Base-by-base conservation (phyloP, 1,140 invertebrate genomes). In the Sycobia sp. region DNA sequence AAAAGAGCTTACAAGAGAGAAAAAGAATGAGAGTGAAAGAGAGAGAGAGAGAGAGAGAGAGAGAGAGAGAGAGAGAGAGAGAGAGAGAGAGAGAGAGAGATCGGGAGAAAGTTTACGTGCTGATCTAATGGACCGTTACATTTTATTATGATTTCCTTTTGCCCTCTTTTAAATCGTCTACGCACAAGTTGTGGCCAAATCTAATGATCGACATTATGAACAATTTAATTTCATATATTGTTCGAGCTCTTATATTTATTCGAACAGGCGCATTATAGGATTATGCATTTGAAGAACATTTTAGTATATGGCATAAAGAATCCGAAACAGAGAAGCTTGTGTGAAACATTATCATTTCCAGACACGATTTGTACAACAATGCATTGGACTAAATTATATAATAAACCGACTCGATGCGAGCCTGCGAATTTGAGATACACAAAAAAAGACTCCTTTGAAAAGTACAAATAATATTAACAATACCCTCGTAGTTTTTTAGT, bases 81-180 rank as follows among this genome's bases (percentile, higher is more conserved):
- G 25, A 41, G 11, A 34, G 29, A 29, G 27, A 32, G 23, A 16
- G 32, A 38, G n/a, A n/a, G n/a, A n/a, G n/a, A n/a, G n/a, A n/a
- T n/a, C n/a, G n/a, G n/a, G n/a, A n/a, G n/a, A n/a, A 32, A 41
- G 58, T 32, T 18, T 32, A 51, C n/a, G 60, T 51, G 65, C 58
- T 50, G 54, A 46, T 29, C 69, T 77, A 76, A 77, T 72, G 70
- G 72, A 74, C 71, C 77, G 75, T 76, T 79, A 76, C 78, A 79
- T 77, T 77, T 76, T 76, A 77, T 78, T 75, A 74, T 75, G 72
- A 63, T 68, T 68, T 67, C 59, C 59, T 67, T 71, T 72, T 34
- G n/a, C 20, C 22, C 38, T 54, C 57, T 64, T 34, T 36, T n/a
- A n/a, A n/a, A n/a, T n/a, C n/a, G n/a, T n/a, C n/a, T n/a, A n/a